Percentiles rank a stretch among this genome's conserved stretches.
phyloP scores from a whole-genome alignment of 2,797 vertebrate genomes.

The Ambastaia sidthimunki region DNA sequence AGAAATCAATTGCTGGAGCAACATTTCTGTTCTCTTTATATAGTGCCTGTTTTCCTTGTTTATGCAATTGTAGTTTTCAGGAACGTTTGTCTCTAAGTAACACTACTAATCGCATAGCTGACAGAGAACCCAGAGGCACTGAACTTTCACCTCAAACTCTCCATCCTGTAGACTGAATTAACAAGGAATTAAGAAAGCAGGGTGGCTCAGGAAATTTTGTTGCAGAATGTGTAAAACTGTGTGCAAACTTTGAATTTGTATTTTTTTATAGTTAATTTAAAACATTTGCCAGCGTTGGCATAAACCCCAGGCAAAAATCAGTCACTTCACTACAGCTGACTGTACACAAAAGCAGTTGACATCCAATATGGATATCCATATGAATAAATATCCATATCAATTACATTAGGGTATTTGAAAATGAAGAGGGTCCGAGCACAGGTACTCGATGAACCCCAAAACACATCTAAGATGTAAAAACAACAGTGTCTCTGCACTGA shows the following conservation, averaged over 20 bases:
- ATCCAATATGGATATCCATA: not conserved
- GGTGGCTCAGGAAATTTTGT: conserved; percentile 16
- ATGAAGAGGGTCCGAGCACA: conserved; percentile 12
- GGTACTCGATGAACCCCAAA: conserved; percentile 52
- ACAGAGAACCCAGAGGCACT: conserved; percentile 37
- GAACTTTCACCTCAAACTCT: conserved; percentile 31
- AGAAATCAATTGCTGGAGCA: not conserved
- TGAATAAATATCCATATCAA: not conserved
- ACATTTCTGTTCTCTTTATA: conserved; percentile 48
- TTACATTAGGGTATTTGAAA: conserved; percentile 44
- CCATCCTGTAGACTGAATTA: conserved; percentile 36
- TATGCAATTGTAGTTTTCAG: conserved; percentile 41
- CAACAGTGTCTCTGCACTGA: conserved; percentile 48
- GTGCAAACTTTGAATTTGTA: conserved; percentile 39
- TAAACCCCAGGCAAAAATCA: too few species aligned
- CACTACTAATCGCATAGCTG: conserved; percentile 42
- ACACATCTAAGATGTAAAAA: conserved; percentile 50
- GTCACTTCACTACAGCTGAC: conserved; percentile 63
- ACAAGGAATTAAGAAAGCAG: conserved; percentile 35
- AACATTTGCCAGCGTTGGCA: conserved; percentile 52
- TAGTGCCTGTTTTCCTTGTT: conserved; percentile 52
- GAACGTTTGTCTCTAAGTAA: conserved; percentile 41
- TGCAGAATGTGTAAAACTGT: conserved; percentile 17
- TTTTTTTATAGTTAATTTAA: conserved; percentile 58
- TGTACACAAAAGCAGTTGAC: conserved; percentile 7